phyloP scores from a whole-genome alignment of 2,797 vertebrate genomes.

The Lepidocolaptes lacrymiger region DNA sequence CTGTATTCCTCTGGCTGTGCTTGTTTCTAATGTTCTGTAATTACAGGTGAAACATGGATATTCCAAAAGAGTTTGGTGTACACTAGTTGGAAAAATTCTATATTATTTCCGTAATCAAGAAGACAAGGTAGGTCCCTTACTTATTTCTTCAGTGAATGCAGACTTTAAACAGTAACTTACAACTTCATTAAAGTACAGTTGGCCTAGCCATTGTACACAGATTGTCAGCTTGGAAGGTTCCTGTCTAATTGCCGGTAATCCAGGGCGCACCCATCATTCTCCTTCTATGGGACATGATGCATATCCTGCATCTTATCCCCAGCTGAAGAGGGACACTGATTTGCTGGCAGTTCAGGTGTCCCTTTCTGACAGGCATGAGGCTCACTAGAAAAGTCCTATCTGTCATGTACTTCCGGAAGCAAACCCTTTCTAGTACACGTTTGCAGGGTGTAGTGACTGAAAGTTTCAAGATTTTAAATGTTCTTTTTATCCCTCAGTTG shows the following conservation, averaged over 20 bases:
- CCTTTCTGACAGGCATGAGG: background rate
- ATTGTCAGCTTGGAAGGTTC: background rate
- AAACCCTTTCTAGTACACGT: background rate
- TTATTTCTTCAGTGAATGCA: slow-evolving; percentile 3
- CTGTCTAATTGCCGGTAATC: background rate
- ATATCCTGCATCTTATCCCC: background rate
- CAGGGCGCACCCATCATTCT: background rate
- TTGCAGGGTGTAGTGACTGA: background rate
- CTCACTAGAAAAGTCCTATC: background rate
- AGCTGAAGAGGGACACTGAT: background rate
- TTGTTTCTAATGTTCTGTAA: slow-evolving; percentile 32
- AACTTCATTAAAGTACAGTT: background rate
- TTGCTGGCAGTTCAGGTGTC: background rate
- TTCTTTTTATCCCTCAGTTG: background rate
- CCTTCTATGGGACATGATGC: accelerated
- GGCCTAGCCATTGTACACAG: background rate
- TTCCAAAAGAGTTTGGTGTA: slow-evolving; percentile 95
- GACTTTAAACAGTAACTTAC: background rate
- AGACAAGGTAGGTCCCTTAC: slow-evolving; percentile 87
- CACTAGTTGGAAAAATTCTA: slow-evolving; percentile 89
- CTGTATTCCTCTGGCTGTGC: background rate
- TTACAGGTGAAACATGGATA: slow-evolving; percentile 95
- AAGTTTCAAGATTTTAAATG: background rate
- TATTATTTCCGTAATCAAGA: slow-evolving; percentile 96
- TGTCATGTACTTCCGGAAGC: background rate